Evolutionary conservation across 2,797 vertebrate species (phyloP).

Genomic region (Protosalanx chinensis): DNA sequence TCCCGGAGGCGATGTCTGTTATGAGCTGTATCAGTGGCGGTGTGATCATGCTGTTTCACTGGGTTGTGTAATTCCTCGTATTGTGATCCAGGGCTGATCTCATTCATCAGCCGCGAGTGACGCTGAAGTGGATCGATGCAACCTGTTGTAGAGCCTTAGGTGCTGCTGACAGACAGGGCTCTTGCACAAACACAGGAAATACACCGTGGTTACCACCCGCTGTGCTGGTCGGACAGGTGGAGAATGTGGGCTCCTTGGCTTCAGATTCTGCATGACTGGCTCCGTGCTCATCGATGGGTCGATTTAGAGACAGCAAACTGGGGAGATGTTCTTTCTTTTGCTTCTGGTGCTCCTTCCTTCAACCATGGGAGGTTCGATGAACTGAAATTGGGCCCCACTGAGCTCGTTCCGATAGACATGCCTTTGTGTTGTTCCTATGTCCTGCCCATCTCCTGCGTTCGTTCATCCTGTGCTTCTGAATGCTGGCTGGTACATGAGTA

Average conservation of each 20-base stretch:
- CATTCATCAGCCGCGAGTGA: slow-evolving; percentile 67
- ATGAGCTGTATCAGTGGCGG: slow-evolving; percentile 39
- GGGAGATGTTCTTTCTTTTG: not conserved
- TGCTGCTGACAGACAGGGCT: slow-evolving; percentile 50
- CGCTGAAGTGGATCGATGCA: slow-evolving; percentile 68
- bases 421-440: slow-evolving; percentile 21
- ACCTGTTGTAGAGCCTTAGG: slow-evolving; percentile 60
- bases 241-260: slow-evolving; percentile 43
- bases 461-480: slow-evolving; percentile 10
- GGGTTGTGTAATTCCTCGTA: slow-evolving; percentile 66
- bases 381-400: not conserved
- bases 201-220: slow-evolving; percentile 11
- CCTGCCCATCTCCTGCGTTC: slow-evolving; percentile 16
- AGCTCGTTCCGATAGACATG: not conserved
- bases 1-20: slow-evolving; percentile 42
- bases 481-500: not conserved
- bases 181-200: slow-evolving; percentile 65
- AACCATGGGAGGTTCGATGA: not conserved
- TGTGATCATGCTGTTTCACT: slow-evolving; percentile 54
- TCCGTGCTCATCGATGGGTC: slow-evolving; percentile 42
- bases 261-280: slow-evolving; percentile 52
- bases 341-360: not conserved
- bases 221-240: slow-evolving; percentile 50
- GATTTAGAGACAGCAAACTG: slow-evolving; percentile 48
- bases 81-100: slow-evolving; percentile 58